Conservation (phyloP, 2,888 invertebrate genomes). For the Bombyx huttoni region DNA sequence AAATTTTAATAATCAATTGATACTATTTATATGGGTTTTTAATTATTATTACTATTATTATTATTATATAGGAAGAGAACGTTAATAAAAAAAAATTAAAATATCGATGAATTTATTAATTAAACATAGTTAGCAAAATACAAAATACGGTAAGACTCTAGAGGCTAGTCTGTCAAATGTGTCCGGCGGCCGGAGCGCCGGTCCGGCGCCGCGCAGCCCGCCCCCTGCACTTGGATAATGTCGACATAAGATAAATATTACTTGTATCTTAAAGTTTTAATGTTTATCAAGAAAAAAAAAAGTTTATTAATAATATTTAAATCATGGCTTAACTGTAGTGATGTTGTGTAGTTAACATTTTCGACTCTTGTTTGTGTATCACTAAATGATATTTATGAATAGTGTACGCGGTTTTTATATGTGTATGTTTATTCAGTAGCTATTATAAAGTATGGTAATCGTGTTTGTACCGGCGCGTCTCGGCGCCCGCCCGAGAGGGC, state of each 20-base stretch:
- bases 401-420: constrained; percentile 72
- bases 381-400: constrained; percentile 40
- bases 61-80: constrained; percentile 14
- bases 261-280: constrained; percentile 42
- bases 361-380: constrained; percentile 67
- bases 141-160: constrained; percentile 70
- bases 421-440: constrained; percentile 72
- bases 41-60: constrained; percentile 69
- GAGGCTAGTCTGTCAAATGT: constrained; percentile 67
- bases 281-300: constrained; percentile 11
- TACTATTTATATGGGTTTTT: constrained; percentile 71
- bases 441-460: constrained; percentile 41
- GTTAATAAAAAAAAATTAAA: background rate
- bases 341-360: constrained; percentile 66
- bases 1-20: constrained; percentile 53
- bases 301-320: constrained; percentile 50
- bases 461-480: constrained; percentile 39
- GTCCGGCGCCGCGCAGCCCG: background rate
- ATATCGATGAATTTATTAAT: constrained; percentile 66
- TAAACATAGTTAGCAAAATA: constrained; percentile 73
- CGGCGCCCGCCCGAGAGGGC: constrained; percentile 64
- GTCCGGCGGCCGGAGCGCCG: constrained; percentile 18
- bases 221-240: constrained; percentile 18
- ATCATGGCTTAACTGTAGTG: constrained; percentile 70
- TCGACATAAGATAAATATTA: constrained; percentile 49